Evolutionary conservation across 2,113 vertebrate genomes (phyloP), one percentile per base, ranked within the genome.

Genomic region (Aleadryas rufinucha): DNA sequence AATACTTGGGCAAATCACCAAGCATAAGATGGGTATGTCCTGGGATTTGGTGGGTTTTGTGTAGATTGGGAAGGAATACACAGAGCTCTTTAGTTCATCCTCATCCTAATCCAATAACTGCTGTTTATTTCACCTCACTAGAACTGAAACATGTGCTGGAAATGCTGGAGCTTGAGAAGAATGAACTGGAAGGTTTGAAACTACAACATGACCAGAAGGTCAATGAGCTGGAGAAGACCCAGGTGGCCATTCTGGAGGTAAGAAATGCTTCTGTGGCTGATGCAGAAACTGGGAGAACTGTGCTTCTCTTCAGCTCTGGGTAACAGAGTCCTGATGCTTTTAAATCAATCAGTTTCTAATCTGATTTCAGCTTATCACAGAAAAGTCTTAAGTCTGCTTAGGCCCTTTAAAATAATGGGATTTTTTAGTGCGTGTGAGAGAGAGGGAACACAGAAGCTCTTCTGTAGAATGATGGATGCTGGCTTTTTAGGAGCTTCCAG

Each of bases 101-200:
- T 42, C 49, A 41, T 35, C 41, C 63, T 69, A 11, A 49, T 42
- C 12, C 56, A 56, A 24, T 26, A 75, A 59, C 39, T 52, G 14
- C 13, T n/a, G 2, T 64, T 92, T 91, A 21, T 95, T 95, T 93
- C 45, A 69, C 39, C 66, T 61, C 61, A 5, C 91, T 93, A 99
- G 99, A 99, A 90, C 93, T 99, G 72, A 98, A 98, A 88, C 98
- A 97, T 42, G 83, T 98, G 75, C 92, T 98, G 92, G 98, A 98
- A 95, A 98, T 97, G 95, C 65, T 98, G 72, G 97, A 98, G 57
- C 93, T 98, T 83, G 98, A 99, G 96, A 98, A 93, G 41, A 97
- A 75, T 14, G 97, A 98, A 53, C 96, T 98, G 4, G 93, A 98
- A 83, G 91, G 94, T 44, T 69, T 99, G 90, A 98, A 97, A 61